These are phyloP conservation scores for Myotis findleyi DNA, from an alignment of 2,797 vertebrate species.

Conservation along the genomic window DNA sequence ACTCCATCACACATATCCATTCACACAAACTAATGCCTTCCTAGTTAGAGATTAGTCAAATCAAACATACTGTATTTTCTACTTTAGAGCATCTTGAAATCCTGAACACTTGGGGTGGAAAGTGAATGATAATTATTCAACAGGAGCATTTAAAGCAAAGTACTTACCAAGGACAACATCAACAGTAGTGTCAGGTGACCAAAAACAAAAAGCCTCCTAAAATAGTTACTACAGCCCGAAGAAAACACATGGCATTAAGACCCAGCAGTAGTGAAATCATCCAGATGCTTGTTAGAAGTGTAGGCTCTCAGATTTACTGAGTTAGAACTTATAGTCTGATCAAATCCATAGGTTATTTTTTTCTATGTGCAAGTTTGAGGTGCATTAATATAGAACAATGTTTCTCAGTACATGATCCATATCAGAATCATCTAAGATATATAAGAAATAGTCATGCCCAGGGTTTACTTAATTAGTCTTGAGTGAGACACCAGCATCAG, in stretches of 20 bases:
- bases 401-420: neutral
- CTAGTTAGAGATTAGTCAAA: conserved; percentile 73
- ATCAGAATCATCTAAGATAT: neutral
- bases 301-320: neutral
- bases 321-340: neutral
- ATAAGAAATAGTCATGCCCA: neutral
- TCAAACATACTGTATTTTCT: conserved; percentile 65
- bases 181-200: conserved; percentile 54
- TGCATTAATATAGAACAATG: neutral
- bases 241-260: conserved; percentile 59
- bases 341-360: neutral
- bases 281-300: neutral
- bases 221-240: conserved; percentile 69
- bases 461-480: neutral
- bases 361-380: neutral
- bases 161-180: conserved; percentile 68
- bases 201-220: conserved; percentile 67
- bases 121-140: conserved; percentile 76
- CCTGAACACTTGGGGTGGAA: conserved; percentile 66
- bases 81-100: conserved; percentile 70
- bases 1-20: conserved; percentile 61
- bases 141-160: conserved; percentile 78
- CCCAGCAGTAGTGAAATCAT: neutral
- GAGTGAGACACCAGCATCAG: neutral
- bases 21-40: conserved; percentile 63